Conservation (phyloP, 1,140 invertebrate genomes). For the Octopus sinensis region DNA sequence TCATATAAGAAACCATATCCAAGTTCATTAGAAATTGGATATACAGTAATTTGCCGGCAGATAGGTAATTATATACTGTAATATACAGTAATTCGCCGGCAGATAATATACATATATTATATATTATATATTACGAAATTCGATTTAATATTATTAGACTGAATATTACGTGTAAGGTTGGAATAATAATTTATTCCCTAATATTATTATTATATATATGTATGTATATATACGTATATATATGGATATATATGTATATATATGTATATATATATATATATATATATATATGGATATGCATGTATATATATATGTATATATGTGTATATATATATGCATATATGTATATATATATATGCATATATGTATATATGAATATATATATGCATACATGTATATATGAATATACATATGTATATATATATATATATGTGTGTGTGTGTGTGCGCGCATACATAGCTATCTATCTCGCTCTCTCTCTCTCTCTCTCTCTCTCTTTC, state of each 20-base stretch:
- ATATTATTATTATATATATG: neutral
- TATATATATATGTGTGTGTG: constrained; percentile 1
- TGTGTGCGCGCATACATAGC: constrained; percentile 4
- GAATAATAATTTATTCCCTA: too few relatives aligned
- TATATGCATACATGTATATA: neutral
- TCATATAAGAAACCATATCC: too few relatives aligned
- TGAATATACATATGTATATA: constrained; percentile 2
- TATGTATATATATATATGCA: neutral
- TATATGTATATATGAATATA: constrained; percentile 1
- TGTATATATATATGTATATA: neutral
- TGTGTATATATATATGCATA: neutral
- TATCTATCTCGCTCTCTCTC: constrained; percentile 13
- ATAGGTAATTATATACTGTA: too few relatives aligned
- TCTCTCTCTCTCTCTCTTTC: too few relatives aligned
- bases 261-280: constrained; percentile 6
- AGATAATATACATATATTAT: too few relatives aligned
- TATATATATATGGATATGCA: neutral
- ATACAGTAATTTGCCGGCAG: too few relatives aligned
- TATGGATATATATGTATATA: neutral
- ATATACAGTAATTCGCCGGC: too few relatives aligned
- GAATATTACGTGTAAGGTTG: too few relatives aligned
- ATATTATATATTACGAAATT: too few relatives aligned
- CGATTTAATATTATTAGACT: too few relatives aligned
- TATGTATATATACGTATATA: constrained; percentile 1
- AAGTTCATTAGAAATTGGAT: too few relatives aligned